phyloP scores from a whole-genome alignment of 2,797 vertebrate genomes.

The Vespertilio murinus region DNA sequence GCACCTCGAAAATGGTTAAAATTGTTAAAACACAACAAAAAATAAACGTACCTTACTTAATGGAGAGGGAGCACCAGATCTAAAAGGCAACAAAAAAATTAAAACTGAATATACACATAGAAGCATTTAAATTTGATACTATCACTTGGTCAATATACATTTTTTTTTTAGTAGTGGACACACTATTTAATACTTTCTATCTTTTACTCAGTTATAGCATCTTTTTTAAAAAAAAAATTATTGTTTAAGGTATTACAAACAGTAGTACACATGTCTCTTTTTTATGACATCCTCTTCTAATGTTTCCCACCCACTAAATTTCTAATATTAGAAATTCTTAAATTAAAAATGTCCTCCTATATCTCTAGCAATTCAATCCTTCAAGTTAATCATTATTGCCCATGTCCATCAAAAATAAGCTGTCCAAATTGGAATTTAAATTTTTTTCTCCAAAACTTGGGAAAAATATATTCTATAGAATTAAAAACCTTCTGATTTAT shows the following conservation, averaged over 20 bases:
- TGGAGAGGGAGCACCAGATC: conserved; percentile 88
- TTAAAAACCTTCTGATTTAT: background rate
- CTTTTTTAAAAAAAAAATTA: too few species aligned
- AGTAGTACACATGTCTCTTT: too few species aligned
- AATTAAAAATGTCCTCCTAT: conserved; percentile 17
- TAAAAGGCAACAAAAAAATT: conserved; percentile 76
- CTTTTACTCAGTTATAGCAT: background rate
- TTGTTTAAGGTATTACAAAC: too few species aligned
- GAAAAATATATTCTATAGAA: background rate
- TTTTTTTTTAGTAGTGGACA: background rate
- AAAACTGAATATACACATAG: background rate
- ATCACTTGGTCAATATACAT: background rate
- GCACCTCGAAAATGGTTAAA: background rate
- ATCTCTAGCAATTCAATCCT: background rate
- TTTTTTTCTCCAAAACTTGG: background rate
- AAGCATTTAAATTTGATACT: background rate
- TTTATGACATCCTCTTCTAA: background rate
- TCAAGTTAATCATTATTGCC: background rate
- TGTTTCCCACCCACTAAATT: background rate
- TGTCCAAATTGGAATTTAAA: background rate
- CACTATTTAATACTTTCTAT: background rate
- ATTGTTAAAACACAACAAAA: background rate
- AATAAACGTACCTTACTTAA: conserved; percentile 86
- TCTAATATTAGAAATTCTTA: conserved; percentile 18
- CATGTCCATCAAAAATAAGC: background rate